Conservation (phyloP, 2,888 invertebrate species). For the Diachrysia chrysitis region DNA sequence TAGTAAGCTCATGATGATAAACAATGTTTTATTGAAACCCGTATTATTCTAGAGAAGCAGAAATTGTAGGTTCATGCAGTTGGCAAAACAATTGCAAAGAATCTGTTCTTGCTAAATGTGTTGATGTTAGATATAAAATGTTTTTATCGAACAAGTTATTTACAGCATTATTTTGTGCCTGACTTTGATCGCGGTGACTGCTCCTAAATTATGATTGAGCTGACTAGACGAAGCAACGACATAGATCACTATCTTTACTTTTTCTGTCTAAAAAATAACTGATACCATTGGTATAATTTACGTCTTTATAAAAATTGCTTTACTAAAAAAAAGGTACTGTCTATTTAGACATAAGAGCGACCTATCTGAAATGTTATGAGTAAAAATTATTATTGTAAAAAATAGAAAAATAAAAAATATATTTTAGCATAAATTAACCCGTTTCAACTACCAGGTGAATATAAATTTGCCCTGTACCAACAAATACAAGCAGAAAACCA, state of each 20-base stretch:
- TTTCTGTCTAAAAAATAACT: slow-evolving; percentile 3
- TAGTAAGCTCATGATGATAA: too few relatives aligned
- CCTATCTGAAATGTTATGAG: not conserved
- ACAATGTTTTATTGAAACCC: too few relatives aligned
- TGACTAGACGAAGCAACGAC: slow-evolving; percentile 6
- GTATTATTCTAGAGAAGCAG: not conserved
- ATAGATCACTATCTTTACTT: not conserved
- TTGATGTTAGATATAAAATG: not conserved
- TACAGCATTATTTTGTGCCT: slow-evolving; percentile 24
- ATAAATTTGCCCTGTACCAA: slow-evolving; percentile 6
- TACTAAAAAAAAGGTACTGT: not conserved
- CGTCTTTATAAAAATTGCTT: not conserved
- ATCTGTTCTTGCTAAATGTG: not conserved
- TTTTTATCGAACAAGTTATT: slow-evolving; percentile 19
- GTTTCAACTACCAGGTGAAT: slow-evolving; percentile 8
- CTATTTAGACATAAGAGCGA: not conserved
- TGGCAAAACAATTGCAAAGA: not conserved
- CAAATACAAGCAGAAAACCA: slow-evolving; percentile 13
- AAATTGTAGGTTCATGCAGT: not conserved
- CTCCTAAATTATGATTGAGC: slow-evolving; percentile 46
- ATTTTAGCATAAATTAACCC: not conserved
- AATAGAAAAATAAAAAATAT: not conserved
- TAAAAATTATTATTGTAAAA: not conserved
- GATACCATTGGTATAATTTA: not conserved
- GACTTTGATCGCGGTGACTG: slow-evolving; percentile 19